Evolutionary conservation across 2,113 vertebrate species (phyloP).

Genomic region (Parotia lawesii): DNA sequence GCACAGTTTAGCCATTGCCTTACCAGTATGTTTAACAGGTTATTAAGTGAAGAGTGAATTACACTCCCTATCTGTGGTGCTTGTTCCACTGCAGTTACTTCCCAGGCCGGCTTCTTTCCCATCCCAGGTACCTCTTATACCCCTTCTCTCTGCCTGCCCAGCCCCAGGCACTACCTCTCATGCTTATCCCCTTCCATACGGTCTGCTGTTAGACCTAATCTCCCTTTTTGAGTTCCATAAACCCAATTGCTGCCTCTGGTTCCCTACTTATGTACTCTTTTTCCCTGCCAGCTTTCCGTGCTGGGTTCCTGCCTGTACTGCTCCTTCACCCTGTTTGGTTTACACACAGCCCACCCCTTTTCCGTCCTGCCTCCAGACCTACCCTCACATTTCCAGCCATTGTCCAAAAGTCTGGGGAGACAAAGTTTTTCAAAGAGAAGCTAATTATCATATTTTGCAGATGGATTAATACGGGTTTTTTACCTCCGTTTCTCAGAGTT

Average conservation of each 20-base stretch:
- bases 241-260: background rate
- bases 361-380: background rate
- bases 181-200: background rate
- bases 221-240: background rate
- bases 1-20: background rate
- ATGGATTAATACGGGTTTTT: background rate
- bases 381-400: background rate
- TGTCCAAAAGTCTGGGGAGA: background rate
- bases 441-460: background rate
- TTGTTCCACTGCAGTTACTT: background rate
- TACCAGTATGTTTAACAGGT: background rate
- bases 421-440: background rate
- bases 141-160: background rate
- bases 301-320: background rate
- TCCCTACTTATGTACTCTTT: accelerated
- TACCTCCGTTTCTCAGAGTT: background rate
- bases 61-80: background rate
- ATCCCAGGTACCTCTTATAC: background rate
- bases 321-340: background rate
- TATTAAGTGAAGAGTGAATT: background rate
- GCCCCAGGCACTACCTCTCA: background rate
- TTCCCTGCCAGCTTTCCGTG: background rate
- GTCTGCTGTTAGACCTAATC: background rate
- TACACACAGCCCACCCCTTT: background rate
- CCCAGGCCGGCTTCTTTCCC: background rate